phyloP scores from a whole-genome alignment of 2,113 vertebrate genomes.

The Chroicocephalus ridibundus region DNA sequence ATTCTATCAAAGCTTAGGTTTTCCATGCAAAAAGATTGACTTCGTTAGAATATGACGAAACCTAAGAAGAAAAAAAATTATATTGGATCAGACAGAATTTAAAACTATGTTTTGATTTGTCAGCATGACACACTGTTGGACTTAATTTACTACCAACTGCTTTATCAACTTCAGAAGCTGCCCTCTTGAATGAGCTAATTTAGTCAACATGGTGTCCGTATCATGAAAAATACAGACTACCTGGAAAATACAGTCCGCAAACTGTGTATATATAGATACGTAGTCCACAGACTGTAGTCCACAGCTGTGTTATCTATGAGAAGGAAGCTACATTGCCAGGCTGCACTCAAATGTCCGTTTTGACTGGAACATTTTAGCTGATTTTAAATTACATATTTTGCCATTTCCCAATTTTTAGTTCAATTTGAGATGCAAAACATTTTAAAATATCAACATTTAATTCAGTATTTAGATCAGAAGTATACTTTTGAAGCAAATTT shows the following conservation, averaged over 20 bases:
- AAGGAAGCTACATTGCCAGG: background rate
- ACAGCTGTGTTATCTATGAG: background rate
- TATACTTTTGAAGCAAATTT: background rate
- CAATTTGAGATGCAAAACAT: background rate
- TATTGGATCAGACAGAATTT: background rate
- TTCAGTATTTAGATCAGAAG: background rate
- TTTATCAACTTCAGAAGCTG: background rate
- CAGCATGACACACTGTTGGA: background rate
- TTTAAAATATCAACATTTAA: background rate
- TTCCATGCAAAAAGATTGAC: background rate
- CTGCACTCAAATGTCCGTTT: background rate
- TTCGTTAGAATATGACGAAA: background rate
- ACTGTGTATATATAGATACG: background rate
- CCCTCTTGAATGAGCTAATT: background rate
- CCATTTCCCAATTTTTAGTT: background rate
- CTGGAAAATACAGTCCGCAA: background rate
- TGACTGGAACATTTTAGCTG: background rate
- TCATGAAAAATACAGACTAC: background rate
- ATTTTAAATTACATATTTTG: background rate
- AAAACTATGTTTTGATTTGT: background rate
- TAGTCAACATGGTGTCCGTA: background rate
- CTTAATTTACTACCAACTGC: background rate
- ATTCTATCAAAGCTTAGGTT: background rate
- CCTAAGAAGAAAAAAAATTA: background rate
- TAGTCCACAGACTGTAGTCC: background rate